Percentiles rank a stretch among this genome's conserved stretches.
phyloP scores from a whole-genome alignment of 2,113 vertebrate genomes.

The Poecile atricapillus region DNA sequence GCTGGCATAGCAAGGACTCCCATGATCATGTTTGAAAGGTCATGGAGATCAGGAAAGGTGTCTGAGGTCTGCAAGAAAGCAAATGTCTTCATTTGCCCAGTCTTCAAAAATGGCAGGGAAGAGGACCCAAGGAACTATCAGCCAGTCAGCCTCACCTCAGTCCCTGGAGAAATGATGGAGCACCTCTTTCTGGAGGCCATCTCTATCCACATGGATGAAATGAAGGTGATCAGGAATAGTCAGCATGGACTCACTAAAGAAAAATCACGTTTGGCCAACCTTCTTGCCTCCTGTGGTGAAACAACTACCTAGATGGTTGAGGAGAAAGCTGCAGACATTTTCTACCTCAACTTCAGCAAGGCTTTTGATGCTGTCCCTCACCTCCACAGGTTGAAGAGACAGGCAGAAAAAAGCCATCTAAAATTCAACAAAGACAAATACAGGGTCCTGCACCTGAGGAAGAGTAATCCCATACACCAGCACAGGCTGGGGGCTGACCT shows the following conservation, averaged over 20 bases:
- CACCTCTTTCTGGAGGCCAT: not conserved
- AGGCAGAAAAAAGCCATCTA: not conserved
- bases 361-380: not conserved
- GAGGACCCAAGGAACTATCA: not conserved
- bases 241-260: not conserved
- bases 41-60: not conserved
- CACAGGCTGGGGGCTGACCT: not conserved
- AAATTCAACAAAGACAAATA: not conserved
- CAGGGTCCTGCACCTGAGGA: not conserved
- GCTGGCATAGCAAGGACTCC: not conserved
- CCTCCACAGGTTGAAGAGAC: fast-evolving
- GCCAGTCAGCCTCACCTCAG: not conserved
- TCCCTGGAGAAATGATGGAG: not conserved
- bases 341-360: not conserved
- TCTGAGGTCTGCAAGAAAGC: not conserved
- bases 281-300: not conserved
- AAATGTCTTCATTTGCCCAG: not conserved
- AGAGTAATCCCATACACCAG: not conserved
- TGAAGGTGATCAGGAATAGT: not conserved
- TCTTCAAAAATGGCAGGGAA: not conserved
- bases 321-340: not conserved
- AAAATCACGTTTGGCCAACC: not conserved
- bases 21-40: fast-evolving
- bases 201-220: not conserved
- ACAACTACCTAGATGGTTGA: not conserved